These are phyloP conservation scores for Leucophenga maculata DNA, from an alignment of 2,888 invertebrate genomes.

Conservation along the genomic window DNA sequence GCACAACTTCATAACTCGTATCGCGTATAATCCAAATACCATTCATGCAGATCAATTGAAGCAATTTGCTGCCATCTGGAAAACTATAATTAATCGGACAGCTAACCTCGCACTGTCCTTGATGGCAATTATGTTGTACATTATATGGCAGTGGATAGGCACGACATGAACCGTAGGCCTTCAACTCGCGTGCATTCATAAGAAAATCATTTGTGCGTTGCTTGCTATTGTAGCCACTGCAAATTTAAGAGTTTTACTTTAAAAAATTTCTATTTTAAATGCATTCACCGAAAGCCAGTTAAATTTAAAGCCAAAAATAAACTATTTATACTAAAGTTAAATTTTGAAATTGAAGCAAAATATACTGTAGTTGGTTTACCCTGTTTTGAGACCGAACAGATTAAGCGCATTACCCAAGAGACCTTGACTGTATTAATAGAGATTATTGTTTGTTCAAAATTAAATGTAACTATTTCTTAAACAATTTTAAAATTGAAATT, in stretches of 20 bases:
- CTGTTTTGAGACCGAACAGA: constrained; percentile 48
- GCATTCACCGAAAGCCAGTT: not conserved
- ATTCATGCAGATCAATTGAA: constrained; percentile 63
- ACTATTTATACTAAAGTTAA: not conserved
- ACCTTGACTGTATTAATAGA: constrained; percentile 17
- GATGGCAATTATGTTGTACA: constrained; percentile 54
- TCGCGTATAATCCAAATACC: constrained; percentile 67
- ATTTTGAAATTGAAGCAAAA: not conserved
- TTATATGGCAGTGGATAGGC: constrained; percentile 56
- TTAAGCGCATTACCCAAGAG: constrained; percentile 42
- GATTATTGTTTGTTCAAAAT: not conserved
- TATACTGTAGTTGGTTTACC: constrained; percentile 39
- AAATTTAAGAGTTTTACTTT: not conserved
- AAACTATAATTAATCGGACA: constrained; percentile 62
- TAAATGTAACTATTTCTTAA: not conserved
- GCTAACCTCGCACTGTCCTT: constrained; percentile 58
- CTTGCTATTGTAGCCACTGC: constrained; percentile 21
- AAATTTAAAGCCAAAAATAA: not conserved
- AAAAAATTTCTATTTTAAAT: not conserved
- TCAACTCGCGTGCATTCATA: constrained; percentile 49
- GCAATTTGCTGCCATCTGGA: constrained; percentile 48
- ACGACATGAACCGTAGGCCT: constrained; percentile 53
- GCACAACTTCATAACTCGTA: constrained; percentile 71
- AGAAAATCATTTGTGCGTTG: constrained; percentile 53
- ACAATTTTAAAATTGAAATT: not conserved